Conservation (phyloP, 2,113 vertebrate genomes). For the Phainopepla nitens region DNA sequence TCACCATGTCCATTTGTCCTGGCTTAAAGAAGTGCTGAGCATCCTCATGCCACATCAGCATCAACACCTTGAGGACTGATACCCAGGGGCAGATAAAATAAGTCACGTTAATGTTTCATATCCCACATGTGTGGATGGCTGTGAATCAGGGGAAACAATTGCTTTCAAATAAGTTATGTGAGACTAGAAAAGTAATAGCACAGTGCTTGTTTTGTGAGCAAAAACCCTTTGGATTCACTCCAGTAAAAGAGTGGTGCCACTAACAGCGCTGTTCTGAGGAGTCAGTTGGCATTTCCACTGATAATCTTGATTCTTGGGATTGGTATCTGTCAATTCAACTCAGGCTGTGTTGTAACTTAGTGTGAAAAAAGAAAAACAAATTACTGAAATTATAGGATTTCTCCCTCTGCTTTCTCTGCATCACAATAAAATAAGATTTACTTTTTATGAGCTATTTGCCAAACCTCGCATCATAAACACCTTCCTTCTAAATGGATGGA, state of each 20-base stretch:
- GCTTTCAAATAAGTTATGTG: not conserved
- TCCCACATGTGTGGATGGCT: not conserved
- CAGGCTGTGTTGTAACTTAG: not conserved
- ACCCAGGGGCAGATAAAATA: not conserved
- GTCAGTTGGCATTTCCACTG: not conserved
- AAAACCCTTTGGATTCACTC: not conserved
- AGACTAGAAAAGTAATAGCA: not conserved
- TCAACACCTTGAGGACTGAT: not conserved
- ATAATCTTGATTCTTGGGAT: not conserved
- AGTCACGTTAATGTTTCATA: accelerated
- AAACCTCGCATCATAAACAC: not conserved
- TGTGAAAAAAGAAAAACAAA: not conserved
- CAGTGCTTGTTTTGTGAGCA: not conserved
- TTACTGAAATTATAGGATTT: not conserved
- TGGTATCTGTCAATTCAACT: not conserved
- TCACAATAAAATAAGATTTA: not conserved
- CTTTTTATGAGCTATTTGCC: not conserved
- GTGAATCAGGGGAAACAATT: not conserved
- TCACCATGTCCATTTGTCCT: not conserved
- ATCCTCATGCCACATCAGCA: not conserved
- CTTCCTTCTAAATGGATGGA: not conserved
- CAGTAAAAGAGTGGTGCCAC: not conserved
- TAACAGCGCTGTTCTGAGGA: not conserved
- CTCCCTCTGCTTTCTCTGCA: not conserved
- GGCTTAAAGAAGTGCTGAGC: not conserved